These are phyloP conservation scores for Tipula helvola DNA, from an alignment of 2,888 invertebrate genomes.

Conservation along the genomic window DNA sequence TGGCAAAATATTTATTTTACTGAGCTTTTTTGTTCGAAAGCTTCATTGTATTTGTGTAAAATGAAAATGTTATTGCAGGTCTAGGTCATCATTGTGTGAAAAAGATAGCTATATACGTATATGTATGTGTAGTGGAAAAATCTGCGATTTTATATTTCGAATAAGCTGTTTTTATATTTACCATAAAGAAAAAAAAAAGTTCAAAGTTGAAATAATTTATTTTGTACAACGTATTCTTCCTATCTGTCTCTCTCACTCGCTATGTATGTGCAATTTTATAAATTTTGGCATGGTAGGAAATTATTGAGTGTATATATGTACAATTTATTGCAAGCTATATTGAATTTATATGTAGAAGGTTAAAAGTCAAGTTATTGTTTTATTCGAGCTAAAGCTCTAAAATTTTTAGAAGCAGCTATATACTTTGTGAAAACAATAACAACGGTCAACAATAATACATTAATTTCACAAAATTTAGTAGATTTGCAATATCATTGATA, in stretches of 20 bases:
- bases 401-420: too few relatives aligned
- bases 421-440: too few relatives aligned
- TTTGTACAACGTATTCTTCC: too few relatives aligned
- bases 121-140: too few relatives aligned
- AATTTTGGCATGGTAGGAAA: neutral
- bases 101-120: neutral
- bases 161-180: too few relatives aligned
- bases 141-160: too few relatives aligned
- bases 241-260: too few relatives aligned
- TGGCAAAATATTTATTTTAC: neutral
- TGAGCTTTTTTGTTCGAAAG: neutral
- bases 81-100: neutral
- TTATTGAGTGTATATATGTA: neutral
- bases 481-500: too few relatives aligned
- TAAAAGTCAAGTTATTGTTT: neutral
- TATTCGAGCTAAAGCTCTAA: too few relatives aligned
- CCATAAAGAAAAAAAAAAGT: neutral
- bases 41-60: neutral
- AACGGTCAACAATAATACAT: too few relatives aligned
- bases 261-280: too few relatives aligned
- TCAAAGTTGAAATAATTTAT: neutral
- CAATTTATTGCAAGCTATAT: neutral
- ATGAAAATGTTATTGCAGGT: neutral
- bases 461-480: too few relatives aligned
- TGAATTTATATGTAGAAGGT: neutral